Base-by-base conservation (phyloP, 1,140 invertebrate genomes). In the Cylas formicarius region DNA sequence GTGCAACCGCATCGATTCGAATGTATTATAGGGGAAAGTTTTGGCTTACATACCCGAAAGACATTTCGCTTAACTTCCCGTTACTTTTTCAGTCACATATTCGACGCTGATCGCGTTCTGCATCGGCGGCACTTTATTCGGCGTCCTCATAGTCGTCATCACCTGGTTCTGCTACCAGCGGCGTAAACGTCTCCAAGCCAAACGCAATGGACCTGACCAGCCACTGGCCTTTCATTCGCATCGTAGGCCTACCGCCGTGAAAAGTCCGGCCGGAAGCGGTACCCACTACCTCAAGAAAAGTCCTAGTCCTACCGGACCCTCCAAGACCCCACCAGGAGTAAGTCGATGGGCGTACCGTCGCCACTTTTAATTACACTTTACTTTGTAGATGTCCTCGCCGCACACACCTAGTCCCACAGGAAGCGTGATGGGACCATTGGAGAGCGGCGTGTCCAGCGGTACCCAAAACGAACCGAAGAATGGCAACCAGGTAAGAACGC, bases 231-330 rank as follows among this genome's bases (percentile, higher is more conserved):
- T 80, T 50, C 68, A 73, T 13, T 72, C 73, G 2, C 76, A 77
- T 41, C 67, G 76, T 6, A 72, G 76, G 43, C 79, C 80, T 0
- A 80, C 76, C 0, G 80, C 80, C 0, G 80, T 82, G 2, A 77
- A 77, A 47, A 76, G 73, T 53, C 76, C 76, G 0, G 75, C 72
- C 0, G 77, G 78, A 38, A 75, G 67, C 18, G 65, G 70, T 26
- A 64, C 80, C 33, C 86, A 90, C 60, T 89, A 90, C 63, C 65
- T 91, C 55, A 89, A 89, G 67, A 92, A 91, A 66, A 87, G 82
- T 27, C 87, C 88, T 1, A 89, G 85, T 50, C 88, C 87, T 0
- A 89, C 86, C 0, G 83, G 75, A 27, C 71, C 72, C 14, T 73
- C 52, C 13, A 58, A 61, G 48, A 63, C 50, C 29, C 72, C 69